Conservation (phyloP, 2,888 invertebrate species). For the Crioceris asparagi region DNA sequence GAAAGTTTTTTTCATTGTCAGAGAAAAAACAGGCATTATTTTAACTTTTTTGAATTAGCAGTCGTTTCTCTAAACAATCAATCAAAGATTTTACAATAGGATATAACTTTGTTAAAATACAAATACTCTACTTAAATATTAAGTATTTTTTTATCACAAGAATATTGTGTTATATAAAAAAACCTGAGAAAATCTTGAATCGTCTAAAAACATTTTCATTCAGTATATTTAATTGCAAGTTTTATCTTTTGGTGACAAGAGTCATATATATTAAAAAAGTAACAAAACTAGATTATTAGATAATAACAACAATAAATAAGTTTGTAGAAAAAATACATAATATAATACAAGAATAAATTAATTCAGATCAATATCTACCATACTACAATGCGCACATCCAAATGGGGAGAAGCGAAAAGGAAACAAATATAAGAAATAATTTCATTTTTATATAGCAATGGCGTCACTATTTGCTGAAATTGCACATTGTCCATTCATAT, state of each 20-base stretch:
- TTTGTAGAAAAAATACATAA: not conserved
- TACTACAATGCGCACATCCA: no score
- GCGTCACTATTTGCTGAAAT: no score
- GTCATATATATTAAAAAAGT: not conserved
- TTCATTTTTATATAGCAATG: no score
- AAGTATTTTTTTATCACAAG: conserved; percentile 35
- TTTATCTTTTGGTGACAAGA: no score
- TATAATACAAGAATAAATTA: not conserved
- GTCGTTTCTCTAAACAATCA: conserved; percentile 13
- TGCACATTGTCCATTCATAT: conserved; percentile 38
- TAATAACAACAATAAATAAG: not conserved
- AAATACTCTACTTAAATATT: conserved; percentile 37
- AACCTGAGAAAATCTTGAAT: conserved; percentile 21
- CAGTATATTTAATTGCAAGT: no score
- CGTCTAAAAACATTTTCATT: no score
- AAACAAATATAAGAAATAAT: no score
- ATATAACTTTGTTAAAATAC: conserved; percentile 32
- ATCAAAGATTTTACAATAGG: conserved; percentile 21
- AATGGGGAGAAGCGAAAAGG: no score
- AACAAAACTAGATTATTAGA: not conserved
- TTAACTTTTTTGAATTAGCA: conserved; percentile 1
- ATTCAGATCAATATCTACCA: not conserved
- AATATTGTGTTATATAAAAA: conserved; percentile 22
- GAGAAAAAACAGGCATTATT: no score
- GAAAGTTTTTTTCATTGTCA: no score